Evolutionary conservation across 1,140 invertebrate genomes (phyloP), one percentile per base, ranked within the genome.

Genomic region (Metopolophium dirhodum): DNA sequence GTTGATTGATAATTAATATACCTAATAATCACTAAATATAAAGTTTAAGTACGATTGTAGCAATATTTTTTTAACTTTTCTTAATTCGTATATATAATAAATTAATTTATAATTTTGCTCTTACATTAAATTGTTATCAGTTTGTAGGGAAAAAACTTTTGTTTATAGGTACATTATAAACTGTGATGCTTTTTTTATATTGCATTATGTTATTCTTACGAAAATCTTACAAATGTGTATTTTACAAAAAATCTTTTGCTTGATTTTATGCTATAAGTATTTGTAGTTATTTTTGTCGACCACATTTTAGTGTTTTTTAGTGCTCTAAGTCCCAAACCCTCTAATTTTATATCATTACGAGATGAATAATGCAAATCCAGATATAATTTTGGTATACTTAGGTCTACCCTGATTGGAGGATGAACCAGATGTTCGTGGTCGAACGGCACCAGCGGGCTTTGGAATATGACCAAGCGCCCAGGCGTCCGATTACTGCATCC

Each of bases 361-460:
- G 30, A n/a, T n/a, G 4, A 35, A n/a, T 18, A 77, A 18, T 20
- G 22, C 11, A n/a, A 35, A n/a, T 6, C 1, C 18, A 11, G 6
- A 18, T 2, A 14, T 77, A n/a, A n/a, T 35, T 14, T n/a, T 1
- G 14, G 4, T 77, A n/a, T 77, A n/a, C 82, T 95, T 95, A 98
- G 97, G 98, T 98, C 45, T 97, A 97, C 0, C 97, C 98, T 26
- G 95, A 99, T 41, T 96, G 99, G 77, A 96, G 98, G 87, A 99
- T 99, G 99, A 95, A 99, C 94, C 97, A 98, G 95, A 96, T 97
- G 94, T 98, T 99, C 94, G 96, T 99, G 54, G 97, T 97, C 6
- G 95, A 96, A 45, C 96, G 97, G 26, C 94, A 99, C n/a, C 98
- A 99, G 94, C 96, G 96, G 92, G 98, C 98, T 0, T 97, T 99